Base-by-base conservation (phyloP, 23 tunicate genomes). In the Halocynthia roretzi region DNA sequence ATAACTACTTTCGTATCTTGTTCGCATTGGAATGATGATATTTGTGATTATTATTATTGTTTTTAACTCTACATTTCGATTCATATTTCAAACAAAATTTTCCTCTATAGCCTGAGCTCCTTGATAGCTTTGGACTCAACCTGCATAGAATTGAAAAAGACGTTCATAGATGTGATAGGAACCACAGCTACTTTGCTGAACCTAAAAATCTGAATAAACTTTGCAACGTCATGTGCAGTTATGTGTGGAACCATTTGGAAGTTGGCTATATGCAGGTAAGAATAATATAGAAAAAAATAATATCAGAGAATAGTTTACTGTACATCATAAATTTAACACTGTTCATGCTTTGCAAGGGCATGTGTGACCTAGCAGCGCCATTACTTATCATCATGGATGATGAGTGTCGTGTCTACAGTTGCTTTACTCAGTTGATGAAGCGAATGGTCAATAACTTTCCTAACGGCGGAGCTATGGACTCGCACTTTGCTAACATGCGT, bases 331-430 rank as follows among this genome's bases (percentile, higher is more conserved):
- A 31, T 31, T 31, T 4, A 31, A 15, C 64, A 2, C 64, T 60
- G 64, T 60, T 60, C 4, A 60, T 60, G 64, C n/a, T 60, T 68
- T 52, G 5, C 10, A 21, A 90, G 93, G 98, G 98, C 20, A 92
- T 92, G 98, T 92, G 98, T 62, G 98, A 92, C 61, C 80, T 92
- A 21, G 98, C 92, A n/a, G 98, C 98, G 0, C 98, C 98, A 7
- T 79, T 92, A 68, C 87, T 92, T 10, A 50, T 92, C 7, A 67
- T 92, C 11, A 51, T 92, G 56, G 93, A 92, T 9, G 85, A 92
- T 23, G 98, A 92, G 68, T 73, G 87, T 54, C 31, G 76, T 65
- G 98, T 92, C 7, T 92, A 77, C 75, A 71, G 84, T 23, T 80
- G 88, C 67, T 92, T 86, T 60, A 74, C 72, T 48, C 67, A 71